Evolutionary conservation across 2,113 vertebrate genomes (phyloP), one percentile per base, ranked within the genome.

Genomic region (Sylvilagus bachmani): DNA sequence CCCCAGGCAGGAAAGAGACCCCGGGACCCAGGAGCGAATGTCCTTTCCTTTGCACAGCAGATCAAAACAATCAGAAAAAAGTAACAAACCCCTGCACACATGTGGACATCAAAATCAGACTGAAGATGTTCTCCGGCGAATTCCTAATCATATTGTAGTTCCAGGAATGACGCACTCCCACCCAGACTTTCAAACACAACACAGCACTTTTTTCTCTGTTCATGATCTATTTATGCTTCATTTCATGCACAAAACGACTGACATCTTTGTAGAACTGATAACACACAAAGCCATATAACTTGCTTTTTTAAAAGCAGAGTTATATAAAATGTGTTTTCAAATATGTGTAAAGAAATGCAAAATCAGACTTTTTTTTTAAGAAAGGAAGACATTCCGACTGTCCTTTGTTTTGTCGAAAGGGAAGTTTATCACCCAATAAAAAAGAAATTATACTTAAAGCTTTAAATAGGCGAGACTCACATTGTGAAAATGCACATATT

Each of bases 381-480:
- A 62, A 66, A 78, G 29, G 1, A 82, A 92, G 80, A 94, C 93
- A 55, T 90, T 66, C 71, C 70, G 36, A 88, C 82, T 75, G 86
- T 69, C 2, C 64, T 93, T 95, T 95, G 86, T 95, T 95, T 82
- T 95, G 38, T 55, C 38, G 90, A 95, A 96, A 97, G 97, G 86
- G 10, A n/a, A 96, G 69, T 89, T 97, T 96, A 97, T 84, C 88
- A 94, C 9, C 70, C 96, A 92, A 96, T 97, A 97, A 97, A 95
- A 97, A 95, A 4, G 3, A 53, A 70, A 97, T 96, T 97, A 81
- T 67, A 97, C 83, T 94, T 5, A 66, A n/a, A 82, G 21, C 87
- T 75, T 97, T 95, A 97, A 97, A 97, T 21, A 91, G 61, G 27
- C 38, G 96, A 97, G 73, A 77, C 2, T 29, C 10, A 53, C 14